phyloP scores from a whole-genome alignment of 2,888 invertebrate genomes.

The Cryptophagus acutangulus region DNA sequence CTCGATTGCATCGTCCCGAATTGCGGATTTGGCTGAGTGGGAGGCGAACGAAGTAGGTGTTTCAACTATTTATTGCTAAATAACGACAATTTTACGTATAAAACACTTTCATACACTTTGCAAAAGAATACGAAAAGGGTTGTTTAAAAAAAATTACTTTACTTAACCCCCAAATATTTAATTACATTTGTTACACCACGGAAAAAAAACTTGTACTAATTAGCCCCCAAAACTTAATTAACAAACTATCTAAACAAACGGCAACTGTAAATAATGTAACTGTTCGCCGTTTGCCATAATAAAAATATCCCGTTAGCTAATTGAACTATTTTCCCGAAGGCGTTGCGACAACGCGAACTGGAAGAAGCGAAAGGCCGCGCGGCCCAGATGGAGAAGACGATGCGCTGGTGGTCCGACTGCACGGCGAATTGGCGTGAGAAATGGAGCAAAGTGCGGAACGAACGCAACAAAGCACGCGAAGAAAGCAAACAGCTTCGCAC shows the following conservation, averaged over 20 bases:
- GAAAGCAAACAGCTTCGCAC: conserved; percentile 78
- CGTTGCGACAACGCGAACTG: conserved; percentile 70
- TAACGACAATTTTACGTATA: not conserved
- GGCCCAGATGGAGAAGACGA: conserved; percentile 98
- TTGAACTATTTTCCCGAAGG: no score
- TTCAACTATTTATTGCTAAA: not conserved
- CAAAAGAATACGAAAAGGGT: no score
- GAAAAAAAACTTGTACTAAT: no score
- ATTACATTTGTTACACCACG: no score
- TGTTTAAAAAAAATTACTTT: no score
- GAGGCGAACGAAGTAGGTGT: conserved; percentile 67
- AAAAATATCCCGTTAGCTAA: not conserved
- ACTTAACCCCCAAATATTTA: no score
- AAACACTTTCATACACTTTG: no score
- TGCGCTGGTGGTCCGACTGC: conserved; percentile 99
- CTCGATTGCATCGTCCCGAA: conserved; percentile 55
- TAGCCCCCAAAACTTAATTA: no score
- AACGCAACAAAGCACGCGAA: conserved; percentile 88
- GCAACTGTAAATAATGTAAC: no score
- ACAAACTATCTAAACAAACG: no score
- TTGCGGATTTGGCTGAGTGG: conserved; percentile 66
- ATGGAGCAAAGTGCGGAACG: conserved; percentile 91
- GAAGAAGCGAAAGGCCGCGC: conserved; percentile 92
- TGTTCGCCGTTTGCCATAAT: no score
- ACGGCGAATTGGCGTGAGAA: conserved; percentile 95